phyloP scores from a whole-genome alignment of 2,797 vertebrate species.

The Orestias chungarensis region DNA sequence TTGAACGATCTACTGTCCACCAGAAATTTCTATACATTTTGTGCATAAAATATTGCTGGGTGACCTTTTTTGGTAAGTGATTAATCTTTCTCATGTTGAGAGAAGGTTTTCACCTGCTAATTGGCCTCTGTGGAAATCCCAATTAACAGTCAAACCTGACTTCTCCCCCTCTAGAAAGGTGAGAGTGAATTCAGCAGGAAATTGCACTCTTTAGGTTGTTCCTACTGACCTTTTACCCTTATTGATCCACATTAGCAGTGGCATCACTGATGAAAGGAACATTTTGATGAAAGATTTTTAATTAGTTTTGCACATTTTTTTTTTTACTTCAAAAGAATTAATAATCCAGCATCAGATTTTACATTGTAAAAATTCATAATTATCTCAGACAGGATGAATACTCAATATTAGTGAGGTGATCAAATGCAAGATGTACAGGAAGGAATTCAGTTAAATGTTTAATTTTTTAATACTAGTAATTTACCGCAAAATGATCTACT shows the following conservation, averaged over 20 bases:
- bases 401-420: neutral
- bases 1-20: neutral
- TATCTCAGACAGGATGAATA: neutral
- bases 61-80: constrained; percentile 21
- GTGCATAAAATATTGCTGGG: neutral
- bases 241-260: neutral
- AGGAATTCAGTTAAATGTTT: too few relatives aligned
- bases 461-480: neutral
- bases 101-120: constrained; percentile 27
- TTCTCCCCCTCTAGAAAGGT: constrained; percentile 9
- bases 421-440: neutral
- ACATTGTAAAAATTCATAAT: neutral
- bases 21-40: neutral
- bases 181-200: constrained; percentile 14
- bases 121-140: constrained; percentile 26
- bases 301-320: neutral
- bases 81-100: constrained; percentile 20
- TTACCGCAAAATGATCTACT: neutral
- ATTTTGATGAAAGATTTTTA: neutral
- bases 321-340: neutral
- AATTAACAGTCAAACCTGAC: constrained; percentile 11
- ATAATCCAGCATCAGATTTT: neutral
- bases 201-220: neutral
- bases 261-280: neutral
- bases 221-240: constrained; percentile 17